Evolutionary conservation across 2,797 vertebrate species (phyloP).

Genomic region (Sebastes umbrosus): DNA sequence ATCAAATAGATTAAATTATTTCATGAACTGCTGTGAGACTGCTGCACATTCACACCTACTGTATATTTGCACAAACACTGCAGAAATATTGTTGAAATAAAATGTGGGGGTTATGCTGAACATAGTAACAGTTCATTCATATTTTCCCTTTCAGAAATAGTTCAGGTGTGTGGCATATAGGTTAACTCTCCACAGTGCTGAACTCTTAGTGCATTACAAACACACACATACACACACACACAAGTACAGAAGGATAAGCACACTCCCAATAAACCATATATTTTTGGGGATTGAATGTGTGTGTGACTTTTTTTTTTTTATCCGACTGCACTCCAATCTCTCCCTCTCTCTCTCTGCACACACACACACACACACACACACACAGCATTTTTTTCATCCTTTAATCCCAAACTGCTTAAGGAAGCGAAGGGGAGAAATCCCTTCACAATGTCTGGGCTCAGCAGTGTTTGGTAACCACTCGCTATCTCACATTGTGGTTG

Average conservation of each 20-base stretch:
- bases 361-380: constrained; percentile 15
- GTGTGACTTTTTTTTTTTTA: constrained; percentile 7
- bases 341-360: not conserved
- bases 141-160: not conserved
- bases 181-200: not conserved
- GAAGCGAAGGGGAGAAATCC: constrained; percentile 81
- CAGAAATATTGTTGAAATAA: not conserved
- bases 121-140: not conserved
- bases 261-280: constrained; percentile 16
- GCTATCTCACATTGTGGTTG: constrained; percentile 64
- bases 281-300: constrained; percentile 17
- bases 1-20: too few species aligned
- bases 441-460: constrained; percentile 80
- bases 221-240: not conserved
- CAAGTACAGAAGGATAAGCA: not conserved
- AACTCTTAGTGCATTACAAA: constrained; percentile 12
- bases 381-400: constrained; percentile 72
- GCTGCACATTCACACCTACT: not conserved
- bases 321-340: constrained; percentile 33
- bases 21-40: not conserved
- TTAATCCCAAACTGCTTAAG: constrained; percentile 83
- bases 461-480: constrained; percentile 68
- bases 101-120: not conserved
- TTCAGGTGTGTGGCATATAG: constrained; percentile 12
- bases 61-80: not conserved